Evolutionary conservation across 1,140 invertebrate genomes (phyloP).

Genomic region (Nixonia krombeini): DNA sequence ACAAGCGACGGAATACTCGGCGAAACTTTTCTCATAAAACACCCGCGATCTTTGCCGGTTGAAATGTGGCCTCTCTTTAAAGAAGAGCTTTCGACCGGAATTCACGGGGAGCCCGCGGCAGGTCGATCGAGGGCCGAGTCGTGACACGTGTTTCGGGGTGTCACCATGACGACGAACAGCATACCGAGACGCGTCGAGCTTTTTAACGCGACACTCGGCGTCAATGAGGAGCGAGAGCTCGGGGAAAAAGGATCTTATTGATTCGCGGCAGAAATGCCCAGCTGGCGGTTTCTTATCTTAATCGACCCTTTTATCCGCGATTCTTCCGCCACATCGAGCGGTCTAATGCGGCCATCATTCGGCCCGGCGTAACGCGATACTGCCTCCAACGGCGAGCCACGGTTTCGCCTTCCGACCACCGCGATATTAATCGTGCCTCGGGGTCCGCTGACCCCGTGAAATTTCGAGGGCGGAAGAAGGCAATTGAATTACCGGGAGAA

Average conservation of each 20-base stretch:
- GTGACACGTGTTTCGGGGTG: constrained; percentile 7
- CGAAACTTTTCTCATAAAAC: too few species aligned
- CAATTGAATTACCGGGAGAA: background rate
- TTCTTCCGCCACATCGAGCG: background rate
- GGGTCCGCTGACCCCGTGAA: too few species aligned
- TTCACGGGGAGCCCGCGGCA: too few species aligned
- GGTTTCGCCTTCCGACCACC: too few species aligned
- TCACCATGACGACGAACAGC: constrained; percentile 5
- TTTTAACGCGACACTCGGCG: background rate
- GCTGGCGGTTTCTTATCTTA: background rate
- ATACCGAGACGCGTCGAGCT: background rate
- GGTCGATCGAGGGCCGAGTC: constrained; percentile 6
- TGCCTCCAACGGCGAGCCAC: too few species aligned
- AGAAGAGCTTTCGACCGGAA: too few species aligned
- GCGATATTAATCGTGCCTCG: too few species aligned
- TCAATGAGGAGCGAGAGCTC: background rate
- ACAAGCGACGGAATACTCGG: too few species aligned
- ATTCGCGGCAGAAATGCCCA: background rate
- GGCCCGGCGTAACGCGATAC: too few species aligned
- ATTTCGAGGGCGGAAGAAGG: background rate
- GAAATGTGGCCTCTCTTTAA: too few species aligned
- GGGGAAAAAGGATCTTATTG: background rate
- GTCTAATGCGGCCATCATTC: background rate
- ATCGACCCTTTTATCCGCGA: background rate
- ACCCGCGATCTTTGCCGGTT: too few species aligned